Evolutionary conservation across 1,140 invertebrate species (phyloP).

Genomic region (Globodera rostochiensis): DNA sequence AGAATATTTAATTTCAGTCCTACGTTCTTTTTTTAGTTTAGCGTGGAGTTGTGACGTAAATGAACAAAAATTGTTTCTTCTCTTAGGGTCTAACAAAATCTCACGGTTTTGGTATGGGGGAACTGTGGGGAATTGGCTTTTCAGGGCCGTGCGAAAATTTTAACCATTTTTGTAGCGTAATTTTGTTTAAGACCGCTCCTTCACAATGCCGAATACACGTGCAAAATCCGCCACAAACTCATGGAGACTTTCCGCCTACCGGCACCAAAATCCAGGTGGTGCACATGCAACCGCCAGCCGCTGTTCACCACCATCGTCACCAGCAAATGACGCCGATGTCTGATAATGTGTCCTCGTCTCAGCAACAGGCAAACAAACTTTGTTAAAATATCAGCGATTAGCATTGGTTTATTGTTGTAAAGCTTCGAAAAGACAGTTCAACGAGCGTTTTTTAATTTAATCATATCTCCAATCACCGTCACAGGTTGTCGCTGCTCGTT

Average conservation of each 20-base stretch:
- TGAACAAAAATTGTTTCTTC: too few species aligned
- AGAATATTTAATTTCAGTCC: too few species aligned
- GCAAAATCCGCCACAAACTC: constrained; percentile 32
- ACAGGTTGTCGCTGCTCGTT: neutral
- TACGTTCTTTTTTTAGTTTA: too few species aligned
- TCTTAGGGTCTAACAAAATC: too few species aligned
- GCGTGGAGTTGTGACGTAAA: too few species aligned
- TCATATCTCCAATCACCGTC: too few species aligned
- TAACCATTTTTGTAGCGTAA: too few species aligned
- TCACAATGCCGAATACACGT: constrained; percentile 35
- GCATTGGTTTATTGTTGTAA: neutral
- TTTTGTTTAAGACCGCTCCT: neutral
- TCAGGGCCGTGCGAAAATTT: too few species aligned
- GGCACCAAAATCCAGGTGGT: constrained; percentile 36
- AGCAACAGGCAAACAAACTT: constrained; percentile 1
- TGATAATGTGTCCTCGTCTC: neutral
- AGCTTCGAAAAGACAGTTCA: neutral
- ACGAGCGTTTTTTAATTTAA: too few species aligned
- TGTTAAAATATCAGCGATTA: neutral
- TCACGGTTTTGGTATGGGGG: too few species aligned
- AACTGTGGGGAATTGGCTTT: too few species aligned
- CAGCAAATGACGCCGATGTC: constrained; percentile 1
- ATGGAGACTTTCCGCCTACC: constrained; percentile 29
- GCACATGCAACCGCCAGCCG: constrained; percentile 25
- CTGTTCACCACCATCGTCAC: neutral